phyloP scores from a whole-genome alignment of 1,140 invertebrate species.

The Metaphire vulgaris region DNA sequence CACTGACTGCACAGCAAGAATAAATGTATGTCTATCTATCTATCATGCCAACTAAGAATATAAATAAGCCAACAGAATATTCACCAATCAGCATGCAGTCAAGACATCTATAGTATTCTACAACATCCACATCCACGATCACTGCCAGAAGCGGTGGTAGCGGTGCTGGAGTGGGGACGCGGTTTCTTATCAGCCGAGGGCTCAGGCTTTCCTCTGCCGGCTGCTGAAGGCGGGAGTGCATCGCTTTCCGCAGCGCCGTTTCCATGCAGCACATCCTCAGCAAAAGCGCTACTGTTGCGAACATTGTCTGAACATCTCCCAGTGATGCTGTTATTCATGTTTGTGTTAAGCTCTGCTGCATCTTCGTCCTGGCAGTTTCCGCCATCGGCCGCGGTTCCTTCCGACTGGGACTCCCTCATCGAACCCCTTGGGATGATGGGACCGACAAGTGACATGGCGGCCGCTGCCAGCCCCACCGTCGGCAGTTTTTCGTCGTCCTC shows the following conservation, averaged over 20 bases:
- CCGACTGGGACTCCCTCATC: not conserved
- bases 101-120: not conserved
- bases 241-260: not conserved
- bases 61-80: not conserved
- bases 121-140: not conserved
- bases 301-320: not conserved
- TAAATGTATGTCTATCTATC: not conserved
- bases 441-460: not conserved
- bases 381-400: not conserved
- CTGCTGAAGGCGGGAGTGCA: not conserved
- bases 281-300: too few relatives aligned
- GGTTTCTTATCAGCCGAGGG: not conserved
- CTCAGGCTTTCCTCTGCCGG: not conserved
- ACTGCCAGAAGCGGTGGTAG: not conserved
- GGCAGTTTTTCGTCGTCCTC: slow-evolving; percentile 19
- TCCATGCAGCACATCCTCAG: not conserved
- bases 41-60: not conserved
- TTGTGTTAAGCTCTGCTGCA: not conserved
- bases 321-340: slow-evolving; percentile 10
- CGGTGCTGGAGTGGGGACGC: not conserved
- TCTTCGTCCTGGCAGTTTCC: not conserved
- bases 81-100: slow-evolving; percentile 11
- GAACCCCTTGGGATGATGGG: not conserved
- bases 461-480: not conserved
- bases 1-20: not conserved